Evolutionary conservation across 2,888 invertebrate genomes (phyloP).

Genomic region (Apotomis turbidana): DNA sequence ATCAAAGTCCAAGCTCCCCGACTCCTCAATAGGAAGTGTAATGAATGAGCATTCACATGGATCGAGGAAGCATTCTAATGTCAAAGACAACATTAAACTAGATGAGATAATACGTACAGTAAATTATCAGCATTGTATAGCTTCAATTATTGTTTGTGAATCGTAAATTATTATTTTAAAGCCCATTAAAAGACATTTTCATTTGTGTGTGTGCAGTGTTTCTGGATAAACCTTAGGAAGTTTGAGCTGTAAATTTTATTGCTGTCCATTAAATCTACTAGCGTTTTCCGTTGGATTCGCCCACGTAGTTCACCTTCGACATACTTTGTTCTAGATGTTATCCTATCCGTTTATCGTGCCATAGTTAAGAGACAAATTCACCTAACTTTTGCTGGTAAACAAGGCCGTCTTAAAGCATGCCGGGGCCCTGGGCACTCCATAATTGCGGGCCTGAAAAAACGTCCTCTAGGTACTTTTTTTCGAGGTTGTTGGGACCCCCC

Average conservation of each 20-base stretch:
- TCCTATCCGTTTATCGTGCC: no score
- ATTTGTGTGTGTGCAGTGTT: background rate
- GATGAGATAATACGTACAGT: constrained; percentile 26
- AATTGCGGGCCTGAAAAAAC: no score
- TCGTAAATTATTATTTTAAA: constrained; percentile 22
- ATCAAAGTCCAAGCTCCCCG: constrained; percentile 63
- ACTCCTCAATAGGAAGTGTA: constrained; percentile 67
- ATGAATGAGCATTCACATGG: constrained; percentile 60
- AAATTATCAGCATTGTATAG: constrained; percentile 25
- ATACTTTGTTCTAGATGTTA: no score
- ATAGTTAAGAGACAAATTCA: no score
- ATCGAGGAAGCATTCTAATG: constrained; percentile 58
- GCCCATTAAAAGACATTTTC: constrained; percentile 20
- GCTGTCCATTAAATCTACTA: background rate
- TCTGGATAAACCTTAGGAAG: background rate
- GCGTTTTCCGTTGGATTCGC: background rate
- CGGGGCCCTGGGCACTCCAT: no score
- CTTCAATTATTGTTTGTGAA: constrained; percentile 26
- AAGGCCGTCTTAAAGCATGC: no score
- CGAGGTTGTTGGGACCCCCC: no score
- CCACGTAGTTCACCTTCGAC: background rate
- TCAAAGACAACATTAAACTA: constrained; percentile 30
- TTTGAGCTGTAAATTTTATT: background rate
- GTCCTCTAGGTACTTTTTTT: no score
- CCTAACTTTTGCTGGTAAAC: no score